phyloP scores from a whole-genome alignment of 2,113 vertebrate genomes.

The Tyto alba region DNA sequence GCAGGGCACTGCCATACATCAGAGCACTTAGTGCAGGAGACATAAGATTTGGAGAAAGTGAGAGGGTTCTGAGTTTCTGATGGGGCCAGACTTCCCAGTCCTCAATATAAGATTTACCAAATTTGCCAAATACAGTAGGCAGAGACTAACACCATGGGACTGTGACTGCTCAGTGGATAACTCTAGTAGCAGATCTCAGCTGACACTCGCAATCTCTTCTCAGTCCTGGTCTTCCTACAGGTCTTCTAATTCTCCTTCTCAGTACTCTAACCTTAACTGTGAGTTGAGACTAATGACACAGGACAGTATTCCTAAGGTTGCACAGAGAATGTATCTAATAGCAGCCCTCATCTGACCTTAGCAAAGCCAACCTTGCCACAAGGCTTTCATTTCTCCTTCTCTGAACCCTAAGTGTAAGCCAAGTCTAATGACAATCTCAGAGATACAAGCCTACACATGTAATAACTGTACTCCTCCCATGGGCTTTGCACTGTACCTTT shows the following conservation, averaged over 20 bases:
- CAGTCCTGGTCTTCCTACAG: not conserved
- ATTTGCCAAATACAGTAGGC: not conserved
- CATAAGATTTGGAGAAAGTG: fast-evolving
- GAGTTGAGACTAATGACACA: not conserved
- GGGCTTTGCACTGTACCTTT: not conserved
- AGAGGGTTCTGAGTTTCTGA: not conserved
- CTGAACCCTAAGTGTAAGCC: not conserved
- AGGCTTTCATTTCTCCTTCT: not conserved
- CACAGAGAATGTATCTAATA: not conserved
- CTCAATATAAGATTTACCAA: not conserved
- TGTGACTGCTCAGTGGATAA: not conserved
- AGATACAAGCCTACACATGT: not conserved
- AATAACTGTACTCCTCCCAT: not conserved
- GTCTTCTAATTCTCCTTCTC: not conserved
- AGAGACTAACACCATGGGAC: not conserved
- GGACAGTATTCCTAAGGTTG: not conserved
- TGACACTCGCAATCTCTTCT: not conserved
- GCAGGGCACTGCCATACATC: not conserved
- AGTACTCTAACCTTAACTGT: not conserved
- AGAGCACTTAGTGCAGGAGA: not conserved
- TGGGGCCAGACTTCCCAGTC: no score
- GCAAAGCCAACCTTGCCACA: not conserved
- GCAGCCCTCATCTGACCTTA: not conserved
- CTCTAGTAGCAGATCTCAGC: not conserved
- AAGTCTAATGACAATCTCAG: not conserved